These are phyloP conservation scores for Helicoverpa armigera DNA, from an alignment of 1,140 invertebrate genomes.

Conservation along the genomic window DNA sequence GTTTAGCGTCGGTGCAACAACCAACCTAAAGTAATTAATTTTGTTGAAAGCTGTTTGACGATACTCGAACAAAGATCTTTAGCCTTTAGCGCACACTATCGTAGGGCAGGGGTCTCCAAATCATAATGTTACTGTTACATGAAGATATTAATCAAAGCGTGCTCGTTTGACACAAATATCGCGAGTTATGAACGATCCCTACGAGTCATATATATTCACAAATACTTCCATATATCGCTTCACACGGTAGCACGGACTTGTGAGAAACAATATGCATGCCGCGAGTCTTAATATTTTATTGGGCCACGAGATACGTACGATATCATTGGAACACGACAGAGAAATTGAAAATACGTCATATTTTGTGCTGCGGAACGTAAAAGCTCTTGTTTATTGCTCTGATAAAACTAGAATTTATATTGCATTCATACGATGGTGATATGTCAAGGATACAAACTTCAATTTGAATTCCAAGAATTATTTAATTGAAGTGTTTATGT, in stretches of 20 bases:
- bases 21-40: background rate
- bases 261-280: constrained; percentile 60
- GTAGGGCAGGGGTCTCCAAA: constrained; percentile 26
- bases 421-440: constrained; percentile 22
- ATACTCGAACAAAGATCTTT: constrained; percentile 8
- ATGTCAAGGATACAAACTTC: background rate
- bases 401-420: constrained; percentile 49
- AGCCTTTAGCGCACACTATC: constrained; percentile 11
- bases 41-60: background rate
- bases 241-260: constrained; percentile 25
- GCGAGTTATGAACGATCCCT: constrained; percentile 42
- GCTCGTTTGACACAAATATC: constrained; percentile 39
- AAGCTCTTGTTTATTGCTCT: constrained; percentile 52
- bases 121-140: constrained; percentile 38
- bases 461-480: background rate
- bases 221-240: constrained; percentile 43
- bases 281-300: constrained; percentile 64
- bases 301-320: constrained; percentile 54
- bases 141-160: constrained; percentile 37
- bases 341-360: constrained; percentile 59
- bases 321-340: constrained; percentile 57
- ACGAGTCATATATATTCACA: constrained; percentile 34
- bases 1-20: constrained; percentile 13
- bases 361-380: constrained; percentile 43
- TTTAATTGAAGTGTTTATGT: background rate